Conservation (phyloP, 2,888 invertebrate species). For the Tachina fera region DNA sequence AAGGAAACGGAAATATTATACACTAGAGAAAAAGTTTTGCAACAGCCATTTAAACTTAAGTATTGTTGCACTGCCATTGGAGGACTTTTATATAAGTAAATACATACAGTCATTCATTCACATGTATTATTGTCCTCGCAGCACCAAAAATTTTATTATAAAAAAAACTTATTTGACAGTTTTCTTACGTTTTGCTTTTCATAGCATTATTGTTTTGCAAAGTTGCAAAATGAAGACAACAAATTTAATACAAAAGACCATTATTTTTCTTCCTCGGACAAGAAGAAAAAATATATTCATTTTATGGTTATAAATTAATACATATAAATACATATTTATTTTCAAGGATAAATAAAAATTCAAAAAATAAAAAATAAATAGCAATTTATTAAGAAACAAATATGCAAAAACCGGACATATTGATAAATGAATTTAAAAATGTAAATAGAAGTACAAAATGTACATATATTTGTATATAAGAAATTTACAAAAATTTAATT, state of each 20-base stretch:
- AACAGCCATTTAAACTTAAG: slow-evolving; percentile 65
- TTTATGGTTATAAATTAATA: slow-evolving; percentile 48
- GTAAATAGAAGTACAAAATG: slow-evolving; percentile 3
- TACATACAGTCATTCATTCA: too few species aligned
- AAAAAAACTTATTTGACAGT: slow-evolving; percentile 59
- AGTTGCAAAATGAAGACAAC: slow-evolving; percentile 31
- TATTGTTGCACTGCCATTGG: slow-evolving; percentile 19
- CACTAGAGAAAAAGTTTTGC: slow-evolving; percentile 47
- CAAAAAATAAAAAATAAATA: slow-evolving; percentile 18
- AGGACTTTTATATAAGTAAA: slow-evolving; percentile 8
- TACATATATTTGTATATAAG: slow-evolving; percentile 13
- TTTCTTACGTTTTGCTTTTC: slow-evolving; percentile 65
- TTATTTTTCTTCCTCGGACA: not conserved
- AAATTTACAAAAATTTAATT: slow-evolving; percentile 33
- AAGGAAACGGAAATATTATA: slow-evolving; percentile 68
- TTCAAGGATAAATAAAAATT: slow-evolving; percentile 13
- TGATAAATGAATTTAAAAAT: slow-evolving; percentile 32
- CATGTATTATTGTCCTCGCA: not conserved
- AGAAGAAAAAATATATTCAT: slow-evolving; percentile 14
- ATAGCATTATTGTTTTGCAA: slow-evolving; percentile 60
- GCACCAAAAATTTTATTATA: not conserved
- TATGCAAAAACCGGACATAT: slow-evolving; percentile 27
- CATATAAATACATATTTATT: slow-evolving; percentile 44
- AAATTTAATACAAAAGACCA: slow-evolving; percentile 22
- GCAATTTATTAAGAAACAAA: slow-evolving; percentile 32